Base-by-base conservation (phyloP, 2,113 vertebrate species). In the Zosterops pallidus region DNA sequence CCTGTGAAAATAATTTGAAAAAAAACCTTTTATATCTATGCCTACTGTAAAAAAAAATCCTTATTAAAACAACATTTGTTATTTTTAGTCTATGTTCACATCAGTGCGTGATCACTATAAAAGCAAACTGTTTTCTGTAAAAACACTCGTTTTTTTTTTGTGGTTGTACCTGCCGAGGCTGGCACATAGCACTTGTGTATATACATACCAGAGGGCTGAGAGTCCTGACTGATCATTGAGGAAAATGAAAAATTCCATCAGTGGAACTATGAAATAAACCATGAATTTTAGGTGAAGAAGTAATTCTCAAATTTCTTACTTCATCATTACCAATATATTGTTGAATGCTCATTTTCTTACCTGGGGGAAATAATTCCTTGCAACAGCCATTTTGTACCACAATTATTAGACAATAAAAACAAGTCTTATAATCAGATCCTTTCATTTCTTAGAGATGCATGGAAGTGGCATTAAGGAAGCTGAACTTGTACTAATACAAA, bases 41-140 rank as follows among this genome's bases (percentile, higher is more conserved):
- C 90, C 94, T 97, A 84, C 95, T 96, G 72, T 97, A 94, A 92
- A 97, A 97, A 96, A 96, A 97, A 96, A 96, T 78, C 96, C 92
- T 97, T 97, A 97, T 97, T 96, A 97, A 97, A 97, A 89, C 94
- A 90, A 95, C 79, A 42, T 94, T 96, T 96, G 89, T 96, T 97
- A 95, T 96, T 97, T 97, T 97, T 87, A 96, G 90, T 95, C 94
- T 94, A 88, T 79, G 83, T 95, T 77, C 94, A 93, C 97, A 97
- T 98, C 97, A 83, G 96, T 96, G 93, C 6, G 96, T 95, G 96
- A 96, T 95, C 95, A 91, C 94, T 95, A 67, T 81, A 93, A 92
- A 83, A 96, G 57, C 96, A 94, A 92, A 41, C 47, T 95, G 95
- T 95, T 59, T 49, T 72, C 33, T 93, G 83, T 94, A 87, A 95